These are phyloP conservation scores for Acyrthosiphon pisum DNA, from an alignment of 1,140 invertebrate species.

Conservation along the genomic window DNA sequence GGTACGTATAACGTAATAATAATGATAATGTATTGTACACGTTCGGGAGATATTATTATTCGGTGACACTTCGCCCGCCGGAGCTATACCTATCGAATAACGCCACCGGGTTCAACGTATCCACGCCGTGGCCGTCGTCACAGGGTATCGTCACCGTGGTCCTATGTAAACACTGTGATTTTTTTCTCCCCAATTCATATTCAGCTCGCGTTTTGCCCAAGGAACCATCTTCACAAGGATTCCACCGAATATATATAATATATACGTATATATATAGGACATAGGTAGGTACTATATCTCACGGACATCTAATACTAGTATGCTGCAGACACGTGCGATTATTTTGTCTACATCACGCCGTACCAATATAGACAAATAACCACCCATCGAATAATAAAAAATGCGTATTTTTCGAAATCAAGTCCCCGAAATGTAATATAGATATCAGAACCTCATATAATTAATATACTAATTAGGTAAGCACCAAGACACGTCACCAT, in stretches of 20 bases:
- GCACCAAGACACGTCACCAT: too few relatives aligned
- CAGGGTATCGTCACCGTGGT: neutral
- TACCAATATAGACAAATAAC: neutral
- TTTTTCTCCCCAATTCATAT: neutral
- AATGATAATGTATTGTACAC: neutral
- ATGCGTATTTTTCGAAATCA: neutral
- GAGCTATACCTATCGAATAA: neutral
- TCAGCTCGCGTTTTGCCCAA: neutral
- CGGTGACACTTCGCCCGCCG: neutral
- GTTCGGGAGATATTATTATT: neutral
- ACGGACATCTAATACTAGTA: neutral
- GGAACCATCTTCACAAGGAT: neutral
- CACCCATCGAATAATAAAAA: neutral
- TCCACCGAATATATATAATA: neutral
- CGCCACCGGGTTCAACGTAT: neutral
- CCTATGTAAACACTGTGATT: neutral
- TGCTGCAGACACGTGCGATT: neutral
- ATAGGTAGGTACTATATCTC: neutral
- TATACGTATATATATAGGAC: neutral
- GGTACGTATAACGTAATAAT: constrained; percentile 1
- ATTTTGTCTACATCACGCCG: neutral
- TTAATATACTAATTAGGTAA: too few relatives aligned
- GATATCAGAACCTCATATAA: too few relatives aligned
- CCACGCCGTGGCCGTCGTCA: neutral
- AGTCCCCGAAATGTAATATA: neutral